phyloP scores from a whole-genome alignment of 2,888 invertebrate genomes.

The Drosophila suboccidentalis region DNA sequence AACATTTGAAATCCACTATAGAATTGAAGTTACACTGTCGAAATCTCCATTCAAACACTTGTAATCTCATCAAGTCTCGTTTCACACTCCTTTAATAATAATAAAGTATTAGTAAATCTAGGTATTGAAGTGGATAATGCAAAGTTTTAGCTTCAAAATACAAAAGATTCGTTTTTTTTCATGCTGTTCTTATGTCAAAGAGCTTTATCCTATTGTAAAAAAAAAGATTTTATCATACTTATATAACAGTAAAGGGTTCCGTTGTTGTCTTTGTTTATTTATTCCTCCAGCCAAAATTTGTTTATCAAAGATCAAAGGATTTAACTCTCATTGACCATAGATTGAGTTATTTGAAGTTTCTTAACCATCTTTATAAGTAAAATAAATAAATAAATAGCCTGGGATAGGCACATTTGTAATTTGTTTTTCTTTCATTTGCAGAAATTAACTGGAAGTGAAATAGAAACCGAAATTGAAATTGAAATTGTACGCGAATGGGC shows the following conservation, averaged over 20 bases:
- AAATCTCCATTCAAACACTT: too few species aligned
- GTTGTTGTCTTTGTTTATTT: not conserved
- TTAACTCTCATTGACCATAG: conserved; percentile 1
- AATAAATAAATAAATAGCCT: conserved; percentile 37
- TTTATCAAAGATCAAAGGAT: conserved; percentile 49
- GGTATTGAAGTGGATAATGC: too few species aligned
- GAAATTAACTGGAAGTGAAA: conserved; percentile 60
- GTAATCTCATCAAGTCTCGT: too few species aligned
- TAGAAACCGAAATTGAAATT: conserved; percentile 48
- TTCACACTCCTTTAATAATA: too few species aligned
- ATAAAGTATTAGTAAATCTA: too few species aligned
- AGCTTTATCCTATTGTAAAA: too few species aligned
- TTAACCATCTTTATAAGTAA: conserved; percentile 7
- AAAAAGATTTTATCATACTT: too few species aligned
- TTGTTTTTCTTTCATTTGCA: conserved; percentile 54
- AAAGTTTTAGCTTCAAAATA: too few species aligned
- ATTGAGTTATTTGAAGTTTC: conserved; percentile 12
- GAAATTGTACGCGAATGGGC: conserved; percentile 52
- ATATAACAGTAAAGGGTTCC: not conserved
- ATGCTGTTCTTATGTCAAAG: too few species aligned
- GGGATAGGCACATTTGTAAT: conserved; percentile 16
- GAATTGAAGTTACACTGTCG: too few species aligned
- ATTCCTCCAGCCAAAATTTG: conserved; percentile 1
- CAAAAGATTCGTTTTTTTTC: too few species aligned
- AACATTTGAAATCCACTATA: too few species aligned